phyloP scores from a whole-genome alignment of 2,113 vertebrate genomes.

The Trematomus loennbergii region DNA sequence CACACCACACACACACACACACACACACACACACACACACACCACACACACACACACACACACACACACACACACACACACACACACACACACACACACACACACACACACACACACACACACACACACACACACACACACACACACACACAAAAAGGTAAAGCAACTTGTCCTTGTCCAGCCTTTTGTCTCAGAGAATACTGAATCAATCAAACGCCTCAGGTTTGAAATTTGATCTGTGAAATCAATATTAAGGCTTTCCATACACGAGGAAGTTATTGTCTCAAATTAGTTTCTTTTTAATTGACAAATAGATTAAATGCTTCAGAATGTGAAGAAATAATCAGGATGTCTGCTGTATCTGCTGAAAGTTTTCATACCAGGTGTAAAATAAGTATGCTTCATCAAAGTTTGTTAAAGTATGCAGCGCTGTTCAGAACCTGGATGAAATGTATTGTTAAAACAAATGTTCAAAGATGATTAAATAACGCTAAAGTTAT shows the following conservation, averaged over 20 bases:
- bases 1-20: constrained; percentile 13
- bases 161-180: constrained; percentile 30
- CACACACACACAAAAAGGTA: constrained; percentile 3
- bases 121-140: not conserved
- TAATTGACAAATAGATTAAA: not conserved
- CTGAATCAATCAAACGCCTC: constrained; percentile 36
- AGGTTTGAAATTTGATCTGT: not conserved
- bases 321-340: not conserved
- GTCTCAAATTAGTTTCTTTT: not conserved
- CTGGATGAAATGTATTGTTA: not conserved
- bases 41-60: no score
- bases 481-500: constrained; percentile 19
- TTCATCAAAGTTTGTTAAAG: not conserved
- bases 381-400: not conserved
- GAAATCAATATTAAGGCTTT: constrained; percentile 25
- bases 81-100: not conserved
- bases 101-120: constrained; percentile 4
- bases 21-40: constrained; percentile 3
- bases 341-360: not conserved
- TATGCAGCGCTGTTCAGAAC: constrained; percentile 1
- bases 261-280: not conserved
- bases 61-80: not conserved
- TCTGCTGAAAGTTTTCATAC: constrained; percentile 17
- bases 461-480: not conserved
- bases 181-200: constrained; percentile 30